A percentile compares a stretch with the other conserved stretches of the same genome.
Evolutionary conservation across 2,113 vertebrate genomes (phyloP).

Genomic region (Indri indri): DNA sequence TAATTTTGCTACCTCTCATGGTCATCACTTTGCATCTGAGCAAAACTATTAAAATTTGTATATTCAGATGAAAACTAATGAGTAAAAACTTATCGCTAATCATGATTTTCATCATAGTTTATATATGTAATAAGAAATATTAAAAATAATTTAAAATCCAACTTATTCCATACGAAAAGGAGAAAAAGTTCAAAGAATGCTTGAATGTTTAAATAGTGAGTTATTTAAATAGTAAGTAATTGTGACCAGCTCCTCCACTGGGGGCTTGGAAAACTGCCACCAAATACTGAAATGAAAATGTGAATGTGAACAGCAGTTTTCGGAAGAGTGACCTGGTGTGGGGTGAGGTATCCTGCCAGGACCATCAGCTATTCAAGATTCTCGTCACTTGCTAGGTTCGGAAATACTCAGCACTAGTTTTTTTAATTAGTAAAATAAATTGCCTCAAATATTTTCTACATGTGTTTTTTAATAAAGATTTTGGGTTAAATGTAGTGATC

Average conservation of each 20-base stretch:
- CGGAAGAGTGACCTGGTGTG: background rate
- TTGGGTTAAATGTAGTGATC: background rate
- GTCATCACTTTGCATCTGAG: background rate
- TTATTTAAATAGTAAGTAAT: background rate
- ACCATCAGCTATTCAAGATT: background rate
- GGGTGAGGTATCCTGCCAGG: background rate
- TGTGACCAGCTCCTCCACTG: background rate
- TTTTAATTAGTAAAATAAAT: slow-evolving; percentile 35
- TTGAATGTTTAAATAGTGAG: background rate
- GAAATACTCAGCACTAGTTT: background rate
- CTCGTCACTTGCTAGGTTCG: background rate
- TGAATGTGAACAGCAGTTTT: background rate
- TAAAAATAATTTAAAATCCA: background rate
- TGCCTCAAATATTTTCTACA: background rate
- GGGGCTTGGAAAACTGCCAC: background rate
- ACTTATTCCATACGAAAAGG: background rate
- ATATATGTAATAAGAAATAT: background rate
- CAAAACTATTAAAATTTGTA: background rate
- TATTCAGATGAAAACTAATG: background rate
- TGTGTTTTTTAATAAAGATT: background rate
- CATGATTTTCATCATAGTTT: background rate
- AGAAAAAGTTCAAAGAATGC: background rate
- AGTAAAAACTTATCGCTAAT: background rate
- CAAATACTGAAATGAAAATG: background rate
- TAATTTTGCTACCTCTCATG: background rate